Percentiles rank a stretch among this genome's conserved stretches.
These are phyloP conservation scores for Hippotragus niger DNA, from an alignment of 2,113 vertebrate genomes.

Conservation along the genomic window DNA sequence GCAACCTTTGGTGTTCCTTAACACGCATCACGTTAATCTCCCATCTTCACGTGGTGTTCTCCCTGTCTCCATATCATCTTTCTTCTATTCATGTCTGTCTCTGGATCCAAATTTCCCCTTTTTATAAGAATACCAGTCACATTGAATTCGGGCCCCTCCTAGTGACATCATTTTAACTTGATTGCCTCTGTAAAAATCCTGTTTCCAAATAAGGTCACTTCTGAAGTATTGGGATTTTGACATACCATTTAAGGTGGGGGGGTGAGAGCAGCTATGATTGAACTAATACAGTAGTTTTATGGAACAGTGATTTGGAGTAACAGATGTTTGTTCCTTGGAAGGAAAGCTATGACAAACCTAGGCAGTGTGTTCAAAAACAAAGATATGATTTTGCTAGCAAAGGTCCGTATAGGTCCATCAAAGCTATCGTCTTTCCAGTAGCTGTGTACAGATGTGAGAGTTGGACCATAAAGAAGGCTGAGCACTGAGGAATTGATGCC, in stretches of 20 bases:
- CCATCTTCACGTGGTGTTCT: fast-evolving
- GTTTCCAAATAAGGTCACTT: background rate
- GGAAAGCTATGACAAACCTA: background rate
- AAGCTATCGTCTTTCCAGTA: background rate
- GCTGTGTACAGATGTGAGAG: background rate
- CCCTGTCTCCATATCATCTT: background rate
- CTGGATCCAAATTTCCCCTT: background rate
- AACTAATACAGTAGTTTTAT: background rate
- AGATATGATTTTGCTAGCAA: background rate
- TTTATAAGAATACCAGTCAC: background rate
- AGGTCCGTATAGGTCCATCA: background rate
- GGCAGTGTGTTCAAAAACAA: background rate
- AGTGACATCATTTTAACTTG: constrained; percentile 20
- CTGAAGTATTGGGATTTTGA: background rate
- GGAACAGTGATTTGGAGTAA: background rate
- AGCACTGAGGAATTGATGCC: background rate
- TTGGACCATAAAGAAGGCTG: background rate
- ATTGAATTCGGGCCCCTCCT: background rate
- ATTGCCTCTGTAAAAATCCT: background rate
- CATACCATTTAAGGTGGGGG: background rate
- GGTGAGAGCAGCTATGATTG: background rate
- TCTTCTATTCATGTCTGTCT: background rate
- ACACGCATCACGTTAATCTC: background rate
- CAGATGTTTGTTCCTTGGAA: background rate
- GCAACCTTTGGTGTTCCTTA: background rate